Base-by-base conservation (phyloP, 2,113 vertebrate species). In the Chaetodon auriga region DNA sequence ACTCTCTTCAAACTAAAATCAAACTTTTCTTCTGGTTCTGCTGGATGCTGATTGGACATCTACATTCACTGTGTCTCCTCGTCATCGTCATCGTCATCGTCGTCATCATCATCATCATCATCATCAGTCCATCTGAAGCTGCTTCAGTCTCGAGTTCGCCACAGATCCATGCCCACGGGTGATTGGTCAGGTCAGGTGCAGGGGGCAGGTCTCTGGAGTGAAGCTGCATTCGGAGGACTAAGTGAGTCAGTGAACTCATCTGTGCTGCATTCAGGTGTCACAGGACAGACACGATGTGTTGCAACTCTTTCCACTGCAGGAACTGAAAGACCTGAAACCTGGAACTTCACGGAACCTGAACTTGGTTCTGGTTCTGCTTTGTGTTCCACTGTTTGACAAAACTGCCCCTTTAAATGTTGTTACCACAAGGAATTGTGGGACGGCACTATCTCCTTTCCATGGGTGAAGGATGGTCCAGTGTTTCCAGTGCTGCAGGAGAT, bases 41-140 rank as follows among this genome's bases (percentile, higher is more conserved):
- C 73, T 64, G 63, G 74, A 78, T 66, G 45, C 65, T 73, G 75
- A 84, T 69, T 76, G 75, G 81, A 81, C 12, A 51, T 75, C 84
- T 73, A 90, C 90, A 87, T 89, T 91, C 90, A 83, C 68, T 62
- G 63, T 13, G 71, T 87, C 82, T 76, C 78, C 10, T 68, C 46
- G 0, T 5, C 35, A 0, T 36, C 68, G 1, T 38, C 30, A 30
- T 30, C 30, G 3, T 68, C 46, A 0, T 5, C 35, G 0, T 36
- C 68, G 0, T 38, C 64, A 1, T 36, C 43, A 2, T 21, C 69
- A 41, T 54, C 69, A 51, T 35, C 71, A 21, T 45, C 45, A 14
- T 74, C 53, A 7, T 73, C 72, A 25, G 71, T 68, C 54, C 5
- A 8, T 71, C 61, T n/a, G 35, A 46, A 51, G 76, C 80, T 2